phyloP scores from a whole-genome alignment of 1,140 invertebrate species.

The Pseudomyrmex flavicornis region DNA sequence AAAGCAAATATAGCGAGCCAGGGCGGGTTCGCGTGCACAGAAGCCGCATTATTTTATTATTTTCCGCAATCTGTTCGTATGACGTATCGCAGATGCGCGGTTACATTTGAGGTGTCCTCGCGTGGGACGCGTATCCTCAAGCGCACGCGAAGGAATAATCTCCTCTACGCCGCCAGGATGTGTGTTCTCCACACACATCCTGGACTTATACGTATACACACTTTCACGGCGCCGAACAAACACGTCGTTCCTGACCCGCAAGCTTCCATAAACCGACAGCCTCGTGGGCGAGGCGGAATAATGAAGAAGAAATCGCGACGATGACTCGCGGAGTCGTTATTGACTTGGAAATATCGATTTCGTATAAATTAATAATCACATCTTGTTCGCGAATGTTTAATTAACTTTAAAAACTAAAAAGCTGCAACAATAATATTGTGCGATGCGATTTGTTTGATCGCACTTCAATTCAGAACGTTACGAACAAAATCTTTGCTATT shows the following conservation, averaged over 20 bases:
- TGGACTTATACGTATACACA: not conserved
- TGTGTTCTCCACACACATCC: conserved; percentile 29
- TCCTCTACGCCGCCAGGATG: not conserved
- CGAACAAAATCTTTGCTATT: no score
- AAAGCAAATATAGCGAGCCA: not conserved
- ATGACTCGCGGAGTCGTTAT: conserved; percentile 52
- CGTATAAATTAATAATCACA: no score
- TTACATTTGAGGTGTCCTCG: not conserved
- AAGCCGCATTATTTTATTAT: not conserved
- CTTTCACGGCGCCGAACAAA: conserved; percentile 64
- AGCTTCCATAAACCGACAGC: conserved; percentile 67
- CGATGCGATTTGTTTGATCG: not conserved
- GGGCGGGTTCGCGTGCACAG: not conserved
- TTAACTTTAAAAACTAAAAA: no score
- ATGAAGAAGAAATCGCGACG: conserved; percentile 61
- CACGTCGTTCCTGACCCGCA: conserved; percentile 46
- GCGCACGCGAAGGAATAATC: conserved; percentile 1
- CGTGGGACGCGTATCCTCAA: conserved; percentile 12
- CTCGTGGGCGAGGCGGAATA: conserved; percentile 64
- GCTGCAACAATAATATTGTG: no score
- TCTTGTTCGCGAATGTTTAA: conserved; percentile 14
- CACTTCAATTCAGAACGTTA: not conserved
- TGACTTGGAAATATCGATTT: conserved; percentile 40
- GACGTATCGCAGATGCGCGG: not conserved
- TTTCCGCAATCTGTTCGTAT: not conserved